These are phyloP conservation scores for Nomada hirtipes DNA, from an alignment of 2,888 invertebrate species.

Conservation along the genomic window DNA sequence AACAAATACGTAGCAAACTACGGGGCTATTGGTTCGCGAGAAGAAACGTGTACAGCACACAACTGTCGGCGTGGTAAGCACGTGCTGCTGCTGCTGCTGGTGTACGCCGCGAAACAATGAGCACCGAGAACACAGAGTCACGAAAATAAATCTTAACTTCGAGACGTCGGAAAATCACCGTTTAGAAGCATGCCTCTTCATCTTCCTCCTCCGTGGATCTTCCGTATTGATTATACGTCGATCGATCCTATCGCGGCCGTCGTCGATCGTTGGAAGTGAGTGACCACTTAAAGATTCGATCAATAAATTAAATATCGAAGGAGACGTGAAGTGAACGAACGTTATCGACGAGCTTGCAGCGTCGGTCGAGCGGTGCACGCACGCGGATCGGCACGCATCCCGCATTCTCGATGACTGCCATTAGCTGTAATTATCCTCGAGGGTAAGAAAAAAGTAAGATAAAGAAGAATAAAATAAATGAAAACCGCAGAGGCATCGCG, in stretches of 20 bases:
- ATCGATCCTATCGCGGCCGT: slow-evolving; percentile 48
- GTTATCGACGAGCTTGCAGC: slow-evolving; percentile 34
- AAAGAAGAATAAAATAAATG: slow-evolving; percentile 3
- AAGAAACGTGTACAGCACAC: slow-evolving; percentile 16
- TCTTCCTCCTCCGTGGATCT: slow-evolving; percentile 51
- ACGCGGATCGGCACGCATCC: slow-evolving; percentile 55
- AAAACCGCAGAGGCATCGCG: slow-evolving; percentile 61
- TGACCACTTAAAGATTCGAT: slow-evolving; percentile 73
- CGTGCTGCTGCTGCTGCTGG: background rate
- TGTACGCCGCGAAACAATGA: background rate
- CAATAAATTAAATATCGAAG: slow-evolving; percentile 77
- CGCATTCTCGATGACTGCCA: slow-evolving; percentile 77
- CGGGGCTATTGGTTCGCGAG: background rate
- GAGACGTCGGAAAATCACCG: slow-evolving; percentile 48
- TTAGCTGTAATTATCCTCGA: slow-evolving; percentile 80
- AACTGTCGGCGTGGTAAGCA: background rate
- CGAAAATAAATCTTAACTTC: slow-evolving; percentile 42
- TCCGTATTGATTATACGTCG: slow-evolving; percentile 30
- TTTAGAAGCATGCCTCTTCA: slow-evolving; percentile 33
- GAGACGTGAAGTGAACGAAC: background rate
- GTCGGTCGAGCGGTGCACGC: slow-evolving; percentile 13
- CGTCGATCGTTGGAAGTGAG: slow-evolving; percentile 46
- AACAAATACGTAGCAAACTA: slow-evolving; percentile 33
- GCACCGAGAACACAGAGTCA: background rate
- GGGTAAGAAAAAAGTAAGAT: slow-evolving; percentile 13